phyloP scores from a whole-genome alignment of 2,888 invertebrate genomes.

The Hypolimnas misippus region DNA sequence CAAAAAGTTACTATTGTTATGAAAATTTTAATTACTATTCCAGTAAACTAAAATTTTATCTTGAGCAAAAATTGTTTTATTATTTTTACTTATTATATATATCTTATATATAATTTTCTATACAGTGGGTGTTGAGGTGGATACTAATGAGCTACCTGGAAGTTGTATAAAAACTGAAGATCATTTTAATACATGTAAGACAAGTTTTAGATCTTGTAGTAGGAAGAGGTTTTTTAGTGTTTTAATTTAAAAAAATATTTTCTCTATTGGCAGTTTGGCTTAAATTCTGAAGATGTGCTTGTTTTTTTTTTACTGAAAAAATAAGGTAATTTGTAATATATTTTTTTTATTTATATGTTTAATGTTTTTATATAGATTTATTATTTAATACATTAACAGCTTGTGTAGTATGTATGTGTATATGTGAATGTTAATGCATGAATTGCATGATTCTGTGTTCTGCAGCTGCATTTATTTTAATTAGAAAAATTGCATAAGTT shows the following conservation, averaged over 20 bases:
- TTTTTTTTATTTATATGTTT: background rate
- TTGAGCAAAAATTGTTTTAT: too few relatives aligned
- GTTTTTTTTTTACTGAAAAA: background rate
- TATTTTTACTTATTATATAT: too few relatives aligned
- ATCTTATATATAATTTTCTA: too few relatives aligned
- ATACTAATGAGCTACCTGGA: constrained; percentile 90
- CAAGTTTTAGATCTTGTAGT: constrained; percentile 12
- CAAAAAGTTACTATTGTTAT: too few relatives aligned
- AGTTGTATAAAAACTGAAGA: constrained; percentile 68
- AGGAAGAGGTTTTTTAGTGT: background rate
- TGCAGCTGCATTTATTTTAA: background rate
- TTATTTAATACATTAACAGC: background rate
- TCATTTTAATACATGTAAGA: constrained; percentile 74
- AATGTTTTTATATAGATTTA: too few relatives aligned
- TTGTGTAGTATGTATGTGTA: background rate
- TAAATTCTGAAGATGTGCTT: constrained; percentile 2
- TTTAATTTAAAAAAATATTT: background rate
- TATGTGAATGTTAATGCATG: background rate
- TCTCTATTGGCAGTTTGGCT: constrained; percentile 7
- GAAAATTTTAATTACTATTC: too few relatives aligned
- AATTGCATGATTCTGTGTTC: background rate
- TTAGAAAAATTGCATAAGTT: background rate
- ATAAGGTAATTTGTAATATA: constrained; percentile 3
- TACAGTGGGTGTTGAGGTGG: constrained; percentile 86
- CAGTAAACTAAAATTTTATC: too few relatives aligned